Evolutionary conservation across 2,888 invertebrate genomes (phyloP).

Genomic region (Thereva nobilitata): DNA sequence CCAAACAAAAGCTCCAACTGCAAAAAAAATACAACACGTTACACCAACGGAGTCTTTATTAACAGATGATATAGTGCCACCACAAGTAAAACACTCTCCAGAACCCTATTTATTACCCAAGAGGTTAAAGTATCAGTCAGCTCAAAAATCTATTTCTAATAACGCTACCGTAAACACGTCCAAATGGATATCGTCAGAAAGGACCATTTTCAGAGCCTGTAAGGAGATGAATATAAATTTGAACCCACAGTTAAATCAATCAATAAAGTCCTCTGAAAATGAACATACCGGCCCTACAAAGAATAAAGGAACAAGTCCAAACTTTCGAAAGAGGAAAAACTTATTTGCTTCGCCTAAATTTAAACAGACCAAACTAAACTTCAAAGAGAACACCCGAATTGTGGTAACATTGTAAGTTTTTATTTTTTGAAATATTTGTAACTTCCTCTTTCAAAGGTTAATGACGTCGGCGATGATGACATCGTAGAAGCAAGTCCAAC

Average conservation of each 20-base stretch:
- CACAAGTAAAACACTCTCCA: too few species aligned
- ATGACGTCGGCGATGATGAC: constrained; percentile 47
- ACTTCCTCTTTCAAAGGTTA: constrained; percentile 24
- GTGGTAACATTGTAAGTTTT: constrained; percentile 25
- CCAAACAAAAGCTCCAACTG: constrained; percentile 21
- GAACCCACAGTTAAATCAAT: too few species aligned
- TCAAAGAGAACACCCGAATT: constrained; percentile 3
- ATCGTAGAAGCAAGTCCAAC: constrained; percentile 51
- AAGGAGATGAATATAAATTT: too few species aligned
- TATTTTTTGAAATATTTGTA: background rate
- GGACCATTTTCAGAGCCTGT: too few species aligned
- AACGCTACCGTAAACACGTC: too few species aligned
- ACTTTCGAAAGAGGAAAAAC: background rate
- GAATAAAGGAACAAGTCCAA: constrained; percentile 10
- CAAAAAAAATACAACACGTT: background rate
- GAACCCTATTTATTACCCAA: too few species aligned
- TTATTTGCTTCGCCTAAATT: too few species aligned
- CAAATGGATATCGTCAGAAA: too few species aligned
- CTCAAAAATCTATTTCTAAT: too few species aligned
- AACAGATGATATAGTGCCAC: background rate
- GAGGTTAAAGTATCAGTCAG: too few species aligned
- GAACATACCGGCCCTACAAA: too few species aligned
- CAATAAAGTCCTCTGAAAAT: too few species aligned
- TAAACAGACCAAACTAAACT: background rate
- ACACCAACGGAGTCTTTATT: background rate